Evolutionary conservation across 2,888 invertebrate species (phyloP), one percentile per base, ranked within the genome.

Genomic region (Scaptomyza parva): DNA sequence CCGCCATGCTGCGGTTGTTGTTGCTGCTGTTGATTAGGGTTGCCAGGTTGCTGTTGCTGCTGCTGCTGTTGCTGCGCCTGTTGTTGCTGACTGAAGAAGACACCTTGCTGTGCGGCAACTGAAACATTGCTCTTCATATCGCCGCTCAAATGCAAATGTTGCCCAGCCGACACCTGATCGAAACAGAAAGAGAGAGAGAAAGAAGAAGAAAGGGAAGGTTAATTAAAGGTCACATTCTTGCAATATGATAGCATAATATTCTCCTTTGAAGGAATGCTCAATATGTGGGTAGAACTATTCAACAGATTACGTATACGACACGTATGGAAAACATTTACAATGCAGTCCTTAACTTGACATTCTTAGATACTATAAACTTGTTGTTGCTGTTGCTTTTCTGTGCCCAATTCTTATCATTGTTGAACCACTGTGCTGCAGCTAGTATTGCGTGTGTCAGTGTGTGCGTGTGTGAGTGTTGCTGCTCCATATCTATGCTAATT

Each of bases 71-170:
- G 93, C 40, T 90, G 89, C 47, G 91, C 92, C 71, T 91, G 91
- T 61, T 91, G 91, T 61, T 92, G 92, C 75, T 93, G 93, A 77
- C 89, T 92, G 88, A 95, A 95, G 92, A 96, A 96, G 93, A 96
- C 95, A 80, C 96, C 96, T 91, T 96, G 96, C 90, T 96, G 96
- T 26, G 96, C 95, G n/a, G 96, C 96, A 60, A 96, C 95, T 2
- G 96, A 95, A 51, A 96, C 95, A 67, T 94, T 95, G 82, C 94
- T 94, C 89, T 95, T 95, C 79, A 95, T 92, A 76, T 95, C 95
- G 76, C 95, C 94, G 85, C 94, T 94, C 80, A 96, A 93, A 91
- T 96, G 95, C 93, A 96, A 94, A 89, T 96, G 96, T 92, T 97
- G 97, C 28, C 96, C 97, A 80, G 96, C 96, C 2, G 96, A 96